A percentile compares a stretch with the other conserved stretches of the same genome.
These are phyloP conservation scores for Calliphora vomitoria DNA, from an alignment of 2,888 invertebrate species.

Conservation along the genomic window DNA sequence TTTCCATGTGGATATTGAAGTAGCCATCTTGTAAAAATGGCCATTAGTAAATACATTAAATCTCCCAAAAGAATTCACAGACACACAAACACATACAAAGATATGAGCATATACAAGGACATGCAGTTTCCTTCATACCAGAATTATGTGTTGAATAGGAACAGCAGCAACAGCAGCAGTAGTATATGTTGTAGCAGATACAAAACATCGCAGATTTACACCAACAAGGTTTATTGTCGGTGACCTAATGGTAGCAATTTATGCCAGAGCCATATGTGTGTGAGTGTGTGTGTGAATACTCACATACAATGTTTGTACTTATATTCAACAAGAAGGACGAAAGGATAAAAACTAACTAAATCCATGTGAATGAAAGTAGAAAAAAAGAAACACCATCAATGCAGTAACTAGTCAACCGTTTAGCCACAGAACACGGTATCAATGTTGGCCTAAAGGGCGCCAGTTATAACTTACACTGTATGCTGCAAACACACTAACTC, in stretches of 20 bases:
- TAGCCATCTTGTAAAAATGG: conserved; percentile 48
- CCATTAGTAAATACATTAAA: conserved; percentile 57
- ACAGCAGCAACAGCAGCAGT: conserved; percentile 10
- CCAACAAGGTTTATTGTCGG: conserved; percentile 70
- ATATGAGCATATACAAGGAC: neutral
- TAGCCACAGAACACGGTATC: conserved; percentile 69
- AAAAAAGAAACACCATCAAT: conserved; percentile 52
- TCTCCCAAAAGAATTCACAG: conserved; percentile 45
- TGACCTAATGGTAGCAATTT: conserved; percentile 70
- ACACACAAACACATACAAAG: neutral
- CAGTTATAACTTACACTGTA: conserved; percentile 56
- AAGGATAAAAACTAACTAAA: conserved; percentile 30
- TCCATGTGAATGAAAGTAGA: conserved; percentile 12
- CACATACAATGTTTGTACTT: neutral
- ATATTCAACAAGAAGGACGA: conserved; percentile 53
- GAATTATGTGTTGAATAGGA: conserved; percentile 48
- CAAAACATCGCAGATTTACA: conserved; percentile 68
- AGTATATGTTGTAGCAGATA: conserved; percentile 29
- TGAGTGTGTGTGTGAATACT: neutral
- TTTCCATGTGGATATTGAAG: conserved; percentile 24
- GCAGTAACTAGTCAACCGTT: conserved; percentile 71
- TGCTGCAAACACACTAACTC: neutral
- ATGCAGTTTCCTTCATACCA: conserved; percentile 3
- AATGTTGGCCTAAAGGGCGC: conserved; percentile 72
- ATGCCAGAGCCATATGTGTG: neutral